Evolutionary conservation across 2,113 vertebrate genomes (phyloP).

Genomic region (Brachirus orientalis): DNA sequence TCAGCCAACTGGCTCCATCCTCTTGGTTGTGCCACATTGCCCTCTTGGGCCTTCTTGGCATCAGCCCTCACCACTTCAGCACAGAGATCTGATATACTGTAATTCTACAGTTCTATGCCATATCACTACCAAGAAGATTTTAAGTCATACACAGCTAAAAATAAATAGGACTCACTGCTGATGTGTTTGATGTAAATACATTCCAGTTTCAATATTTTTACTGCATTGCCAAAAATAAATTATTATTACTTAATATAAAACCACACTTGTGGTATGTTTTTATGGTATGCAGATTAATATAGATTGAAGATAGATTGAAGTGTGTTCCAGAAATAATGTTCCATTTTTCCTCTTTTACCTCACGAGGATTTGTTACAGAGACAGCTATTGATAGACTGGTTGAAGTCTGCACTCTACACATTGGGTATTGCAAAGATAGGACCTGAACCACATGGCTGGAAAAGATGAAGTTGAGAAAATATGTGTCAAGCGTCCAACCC

Average conservation of each 20-base stretch:
- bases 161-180: not conserved
- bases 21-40: slow-evolving; percentile 70
- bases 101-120: slow-evolving; percentile 34
- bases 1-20: slow-evolving; percentile 70
- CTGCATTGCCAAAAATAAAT: not conserved
- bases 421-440: not conserved
- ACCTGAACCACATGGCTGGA: not conserved
- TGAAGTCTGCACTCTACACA: not conserved
- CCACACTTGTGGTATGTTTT: not conserved
- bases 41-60: slow-evolving; percentile 65
- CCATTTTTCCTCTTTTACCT: not conserved
- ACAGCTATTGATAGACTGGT: not conserved
- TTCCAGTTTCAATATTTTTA: not conserved
- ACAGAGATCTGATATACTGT: slow-evolving; percentile 27
- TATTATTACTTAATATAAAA: not conserved
- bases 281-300: not conserved
- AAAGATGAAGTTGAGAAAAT: not conserved
- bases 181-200: slow-evolving; percentile 1
- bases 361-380: not conserved
- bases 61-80: slow-evolving; percentile 7
- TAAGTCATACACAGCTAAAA: not conserved
- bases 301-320: too few relatives aligned
- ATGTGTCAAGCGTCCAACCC: too few relatives aligned
- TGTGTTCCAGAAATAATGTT: not conserved
- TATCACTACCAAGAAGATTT: not conserved